Evolutionary conservation across 2,797 vertebrate genomes (phyloP).

Genomic region (Girardinus metallicus): DNA sequence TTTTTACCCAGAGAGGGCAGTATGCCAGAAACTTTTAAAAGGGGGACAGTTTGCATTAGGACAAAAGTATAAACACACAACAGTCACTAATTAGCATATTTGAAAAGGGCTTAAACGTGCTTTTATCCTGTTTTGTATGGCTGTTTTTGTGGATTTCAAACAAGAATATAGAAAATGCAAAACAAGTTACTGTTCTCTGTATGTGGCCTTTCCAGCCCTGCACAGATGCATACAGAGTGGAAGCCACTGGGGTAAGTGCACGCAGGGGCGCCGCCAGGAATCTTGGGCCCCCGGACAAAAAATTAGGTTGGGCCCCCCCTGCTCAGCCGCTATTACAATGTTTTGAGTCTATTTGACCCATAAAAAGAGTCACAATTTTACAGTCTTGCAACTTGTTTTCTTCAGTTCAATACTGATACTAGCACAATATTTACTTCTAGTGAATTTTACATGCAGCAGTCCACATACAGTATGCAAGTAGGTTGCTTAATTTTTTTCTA

Average conservation of each 20-base stretch:
- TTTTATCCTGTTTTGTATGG: slow-evolving; percentile 7
- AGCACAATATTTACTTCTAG: too few relatives aligned
- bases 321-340: too few relatives aligned
- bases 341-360: too few relatives aligned
- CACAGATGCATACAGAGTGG: slow-evolving; percentile 69
- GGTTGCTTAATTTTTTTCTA: too few relatives aligned
- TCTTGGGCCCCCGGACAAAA: too few relatives aligned
- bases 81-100: slow-evolving; percentile 54
- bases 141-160: slow-evolving; percentile 53
- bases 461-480: too few relatives aligned
- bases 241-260: slow-evolving; percentile 34
- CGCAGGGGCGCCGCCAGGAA: too few relatives aligned
- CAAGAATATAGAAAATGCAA: slow-evolving; percentile 61
- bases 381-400: too few relatives aligned
- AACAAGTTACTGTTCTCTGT: slow-evolving; percentile 56
- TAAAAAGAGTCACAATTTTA: too few relatives aligned
- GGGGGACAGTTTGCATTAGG: slow-evolving; percentile 42
- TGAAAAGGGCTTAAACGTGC: slow-evolving; percentile 42
- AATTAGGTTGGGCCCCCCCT: too few relatives aligned
- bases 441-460: too few relatives aligned
- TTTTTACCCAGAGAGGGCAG: slow-evolving; percentile 21
- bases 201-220: slow-evolving; percentile 56
- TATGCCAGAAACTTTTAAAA: slow-evolving; percentile 26
- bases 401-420: too few relatives aligned
- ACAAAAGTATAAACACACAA: slow-evolving; percentile 51